phyloP scores from a whole-genome alignment of 2,888 invertebrate genomes.

The Esperia sulphurella region DNA sequence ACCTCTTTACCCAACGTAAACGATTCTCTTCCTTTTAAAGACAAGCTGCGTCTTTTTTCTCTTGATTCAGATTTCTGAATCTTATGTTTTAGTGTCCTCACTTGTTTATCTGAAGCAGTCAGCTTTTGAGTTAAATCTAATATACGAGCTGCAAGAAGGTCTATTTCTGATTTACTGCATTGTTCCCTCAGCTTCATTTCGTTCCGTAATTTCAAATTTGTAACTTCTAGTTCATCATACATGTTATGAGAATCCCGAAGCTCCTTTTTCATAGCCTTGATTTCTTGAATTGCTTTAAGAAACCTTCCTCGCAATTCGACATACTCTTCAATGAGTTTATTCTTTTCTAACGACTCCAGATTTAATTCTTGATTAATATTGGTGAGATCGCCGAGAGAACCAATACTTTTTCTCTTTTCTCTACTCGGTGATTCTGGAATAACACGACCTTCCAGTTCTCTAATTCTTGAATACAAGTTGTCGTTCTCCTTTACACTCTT shows the following conservation, averaged over 20 bases:
- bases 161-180: conserved; percentile 84
- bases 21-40: conserved; percentile 90
- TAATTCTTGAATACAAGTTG: conserved; percentile 83
- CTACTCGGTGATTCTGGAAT: conserved; percentile 72
- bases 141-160: conserved; percentile 89
- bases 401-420: conserved; percentile 83
- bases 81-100: conserved; percentile 88
- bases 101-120: conserved; percentile 89
- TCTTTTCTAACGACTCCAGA: conserved; percentile 85
- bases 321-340: conserved; percentile 89
- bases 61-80: conserved; percentile 87
- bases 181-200: conserved; percentile 83
- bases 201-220: conserved; percentile 86
- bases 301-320: conserved; percentile 87
- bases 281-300: conserved; percentile 90
- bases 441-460: conserved; percentile 83
- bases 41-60: conserved; percentile 89
- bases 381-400: conserved; percentile 89
- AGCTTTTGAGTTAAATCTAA: conserved; percentile 91
- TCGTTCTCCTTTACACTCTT: conserved; percentile 89
- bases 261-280: conserved; percentile 89
- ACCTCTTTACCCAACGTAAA: conserved; percentile 90
- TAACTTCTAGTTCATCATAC: conserved; percentile 88
- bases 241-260: conserved; percentile 88
- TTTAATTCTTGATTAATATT: conserved; percentile 88